These are phyloP conservation scores for Aphodius granarius DNA, from an alignment of 2,888 invertebrate species.

Conservation along the genomic window DNA sequence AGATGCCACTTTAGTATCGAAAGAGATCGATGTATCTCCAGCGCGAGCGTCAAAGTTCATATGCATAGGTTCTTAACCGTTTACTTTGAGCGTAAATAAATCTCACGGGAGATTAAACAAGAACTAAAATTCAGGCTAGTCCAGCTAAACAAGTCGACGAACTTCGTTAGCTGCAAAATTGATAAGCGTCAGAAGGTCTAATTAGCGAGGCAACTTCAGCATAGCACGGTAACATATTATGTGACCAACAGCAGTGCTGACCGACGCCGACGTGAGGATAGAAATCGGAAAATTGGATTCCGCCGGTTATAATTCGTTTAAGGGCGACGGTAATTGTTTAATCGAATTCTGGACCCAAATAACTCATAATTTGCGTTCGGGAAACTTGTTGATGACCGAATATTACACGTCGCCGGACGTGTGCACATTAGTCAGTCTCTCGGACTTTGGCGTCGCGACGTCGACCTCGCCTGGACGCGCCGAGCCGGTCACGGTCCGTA, in stretches of 20 bases:
- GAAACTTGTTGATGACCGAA: constrained; percentile 22
- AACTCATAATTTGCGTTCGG: constrained; percentile 20
- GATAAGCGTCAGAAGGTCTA: constrained; percentile 25
- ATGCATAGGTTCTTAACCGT: not conserved
- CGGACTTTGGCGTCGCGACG: not conserved
- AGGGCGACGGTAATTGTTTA: constrained; percentile 22
- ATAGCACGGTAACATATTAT: constrained; percentile 21
- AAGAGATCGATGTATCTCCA: too few relatives aligned
- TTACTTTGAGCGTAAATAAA: constrained; percentile 21
- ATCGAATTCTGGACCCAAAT: constrained; percentile 21
- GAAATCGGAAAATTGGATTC: constrained; percentile 24
- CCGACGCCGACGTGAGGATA: constrained; percentile 17
- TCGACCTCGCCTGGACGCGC: not conserved
- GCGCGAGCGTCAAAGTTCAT: not conserved
- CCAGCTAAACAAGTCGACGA: constrained; percentile 12
- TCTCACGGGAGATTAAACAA: constrained; percentile 23
- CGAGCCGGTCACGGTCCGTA: not conserved
- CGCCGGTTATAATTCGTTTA: constrained; percentile 24
- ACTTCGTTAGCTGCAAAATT: constrained; percentile 22
- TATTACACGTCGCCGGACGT: constrained; percentile 9
- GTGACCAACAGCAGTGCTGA: too few relatives aligned
- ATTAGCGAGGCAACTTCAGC: constrained; percentile 17
- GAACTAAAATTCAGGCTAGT: constrained; percentile 1
- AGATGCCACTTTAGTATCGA: too few relatives aligned
- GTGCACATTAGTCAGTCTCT: not conserved